phyloP scores from a whole-genome alignment of 2,888 invertebrate species.

The Euphydryas editha region DNA sequence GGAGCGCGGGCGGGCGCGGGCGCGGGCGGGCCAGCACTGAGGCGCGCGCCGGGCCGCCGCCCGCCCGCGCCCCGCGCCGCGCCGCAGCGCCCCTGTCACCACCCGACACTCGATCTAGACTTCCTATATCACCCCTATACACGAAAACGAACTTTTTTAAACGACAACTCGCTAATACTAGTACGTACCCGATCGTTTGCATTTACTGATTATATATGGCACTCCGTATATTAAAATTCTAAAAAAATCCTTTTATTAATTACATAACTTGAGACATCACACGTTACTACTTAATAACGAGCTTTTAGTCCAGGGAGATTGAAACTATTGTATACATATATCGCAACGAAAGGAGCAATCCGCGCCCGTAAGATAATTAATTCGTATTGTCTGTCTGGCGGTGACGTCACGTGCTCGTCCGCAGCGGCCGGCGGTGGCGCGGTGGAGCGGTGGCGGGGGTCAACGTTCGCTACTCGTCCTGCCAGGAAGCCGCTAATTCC shows the following conservation, averaged over 20 bases:
- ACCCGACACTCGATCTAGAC: constrained; percentile 57
- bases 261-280: neutral
- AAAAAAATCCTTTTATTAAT: neutral
- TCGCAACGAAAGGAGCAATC: constrained; percentile 18
- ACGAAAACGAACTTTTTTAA: constrained; percentile 19
- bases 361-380: constrained; percentile 36
- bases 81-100: constrained; percentile 36
- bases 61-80: constrained; percentile 54
- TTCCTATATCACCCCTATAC: constrained; percentile 42
- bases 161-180: constrained; percentile 2
- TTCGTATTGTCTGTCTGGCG: constrained; percentile 35
- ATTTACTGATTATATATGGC: neutral
- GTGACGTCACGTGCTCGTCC: constrained; percentile 41
- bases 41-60: constrained; percentile 71
- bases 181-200: neutral
- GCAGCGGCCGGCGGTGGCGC: constrained; percentile 39
- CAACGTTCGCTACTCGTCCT: constrained; percentile 70
- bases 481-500: constrained; percentile 78
- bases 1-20: constrained; percentile 76
- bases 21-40: constrained; percentile 80
- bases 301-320: neutral
- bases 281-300: neutral
- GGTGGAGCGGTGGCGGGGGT: constrained; percentile 49
- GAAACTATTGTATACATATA: constrained; percentile 12
- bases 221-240: neutral